phyloP scores from a whole-genome alignment of 2,113 vertebrate genomes.

The Plotosus lineatus region DNA sequence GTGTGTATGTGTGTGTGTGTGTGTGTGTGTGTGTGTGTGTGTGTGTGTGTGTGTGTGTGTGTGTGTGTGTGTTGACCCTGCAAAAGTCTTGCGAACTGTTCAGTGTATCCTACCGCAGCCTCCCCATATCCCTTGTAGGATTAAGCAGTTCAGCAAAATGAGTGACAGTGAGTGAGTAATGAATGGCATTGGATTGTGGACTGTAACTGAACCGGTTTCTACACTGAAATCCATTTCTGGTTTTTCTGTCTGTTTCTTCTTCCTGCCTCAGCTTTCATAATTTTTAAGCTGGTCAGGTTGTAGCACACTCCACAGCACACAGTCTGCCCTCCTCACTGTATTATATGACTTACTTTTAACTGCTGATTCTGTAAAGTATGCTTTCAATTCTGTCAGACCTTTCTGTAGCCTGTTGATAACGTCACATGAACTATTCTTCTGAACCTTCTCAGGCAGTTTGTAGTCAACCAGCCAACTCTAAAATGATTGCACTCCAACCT shows the following conservation, averaged over 20 bases:
- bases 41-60: no score
- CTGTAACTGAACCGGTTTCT: neutral
- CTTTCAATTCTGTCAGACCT: neutral
- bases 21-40: no score
- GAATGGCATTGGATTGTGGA: no score
- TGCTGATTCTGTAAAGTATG: neutral
- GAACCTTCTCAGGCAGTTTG: neutral
- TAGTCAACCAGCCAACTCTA: neutral
- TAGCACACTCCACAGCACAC: neutral
- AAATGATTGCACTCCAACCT: neutral
- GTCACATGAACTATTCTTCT: neutral
- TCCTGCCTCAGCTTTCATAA: neutral
- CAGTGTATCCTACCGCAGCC: no score
- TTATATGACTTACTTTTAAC: neutral
- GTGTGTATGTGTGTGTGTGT: no score
- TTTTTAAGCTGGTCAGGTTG: neutral
- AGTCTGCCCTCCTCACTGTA: neutral
- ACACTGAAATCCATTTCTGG: neutral
- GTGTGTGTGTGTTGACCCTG: no score
- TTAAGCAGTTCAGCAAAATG: no score
- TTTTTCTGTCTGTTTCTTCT: neutral
- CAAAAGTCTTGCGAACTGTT: no score
- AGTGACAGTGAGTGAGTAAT: no score
- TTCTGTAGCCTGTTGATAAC: neutral
- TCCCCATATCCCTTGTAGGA: no score